A percentile compares a stretch with the other conserved stretches of the same genome.
phyloP scores from a whole-genome alignment of 2,797 vertebrate species.

The Echeneis naucrates region DNA sequence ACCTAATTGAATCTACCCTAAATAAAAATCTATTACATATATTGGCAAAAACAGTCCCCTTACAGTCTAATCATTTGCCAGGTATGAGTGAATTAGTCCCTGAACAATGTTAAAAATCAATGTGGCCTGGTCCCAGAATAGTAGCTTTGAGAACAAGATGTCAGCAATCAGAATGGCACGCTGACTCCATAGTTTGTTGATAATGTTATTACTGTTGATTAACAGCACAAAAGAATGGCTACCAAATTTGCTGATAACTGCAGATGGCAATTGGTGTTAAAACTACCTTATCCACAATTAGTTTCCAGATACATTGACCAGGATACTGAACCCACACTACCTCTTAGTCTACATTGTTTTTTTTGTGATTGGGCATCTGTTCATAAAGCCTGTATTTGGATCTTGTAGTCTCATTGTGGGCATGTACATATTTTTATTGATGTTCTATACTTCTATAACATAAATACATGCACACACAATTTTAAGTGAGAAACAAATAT shows the following conservation, averaged over 20 bases:
- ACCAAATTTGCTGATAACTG: neutral
- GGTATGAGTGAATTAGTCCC: constrained; percentile 23
- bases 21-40: neutral
- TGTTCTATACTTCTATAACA: no score
- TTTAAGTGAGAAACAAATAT: no score
- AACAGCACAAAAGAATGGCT: neutral
- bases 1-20: neutral
- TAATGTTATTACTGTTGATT: neutral
- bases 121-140: constrained; percentile 22
- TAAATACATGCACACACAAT: no score
- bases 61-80: constrained; percentile 13
- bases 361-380: neutral
- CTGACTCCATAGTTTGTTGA: neutral
- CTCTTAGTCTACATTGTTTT: neutral
- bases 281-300: neutral
- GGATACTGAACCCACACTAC: neutral
- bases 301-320: neutral
- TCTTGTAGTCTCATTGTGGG: no score
- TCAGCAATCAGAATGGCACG: neutral
- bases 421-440: no score
- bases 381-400: no score
- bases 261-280: neutral
- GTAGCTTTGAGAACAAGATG: constrained; percentile 6
- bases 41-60: neutral
- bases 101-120: constrained; percentile 43